These are phyloP conservation scores for Nymphalis c-album DNA, from an alignment of 2,888 invertebrate genomes.

Conservation along the genomic window DNA sequence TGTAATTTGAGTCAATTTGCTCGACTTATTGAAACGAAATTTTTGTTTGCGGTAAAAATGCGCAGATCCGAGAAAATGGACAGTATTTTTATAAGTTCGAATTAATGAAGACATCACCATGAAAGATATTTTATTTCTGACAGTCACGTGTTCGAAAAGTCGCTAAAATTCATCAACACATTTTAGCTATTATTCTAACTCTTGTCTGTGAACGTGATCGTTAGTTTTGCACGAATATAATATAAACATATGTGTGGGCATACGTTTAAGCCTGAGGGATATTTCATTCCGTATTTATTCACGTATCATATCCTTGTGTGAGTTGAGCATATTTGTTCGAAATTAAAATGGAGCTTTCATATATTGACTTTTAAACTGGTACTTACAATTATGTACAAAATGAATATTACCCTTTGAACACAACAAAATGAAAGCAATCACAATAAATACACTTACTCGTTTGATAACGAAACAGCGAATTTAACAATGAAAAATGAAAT, in stretches of 20 bases:
- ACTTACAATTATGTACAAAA: conserved; percentile 3
- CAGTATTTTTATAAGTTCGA: not conserved
- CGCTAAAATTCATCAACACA: too few species aligned
- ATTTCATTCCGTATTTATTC: not conserved
- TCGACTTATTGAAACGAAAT: conserved; percentile 38
- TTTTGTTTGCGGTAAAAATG: conserved; percentile 33
- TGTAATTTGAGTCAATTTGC: conserved; percentile 40
- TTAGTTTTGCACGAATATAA: not conserved
- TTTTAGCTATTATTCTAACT: too few species aligned
- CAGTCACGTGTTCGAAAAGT: too few species aligned
- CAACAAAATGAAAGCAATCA: conserved; percentile 7
- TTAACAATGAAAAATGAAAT: conserved; percentile 7
- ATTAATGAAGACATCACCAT: too few species aligned
- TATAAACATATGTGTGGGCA: not conserved
- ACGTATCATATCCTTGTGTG: too few species aligned
- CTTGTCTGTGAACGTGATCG: too few species aligned
- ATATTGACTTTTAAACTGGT: not conserved
- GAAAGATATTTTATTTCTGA: too few species aligned
- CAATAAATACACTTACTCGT: conserved; percentile 6
- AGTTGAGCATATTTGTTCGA: not conserved
- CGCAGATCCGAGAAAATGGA: conserved; percentile 1
- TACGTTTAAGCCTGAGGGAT: too few species aligned
- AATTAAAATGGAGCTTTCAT: not conserved
- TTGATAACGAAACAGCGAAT: conserved; percentile 1
- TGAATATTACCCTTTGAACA: not conserved